Base-by-base conservation (phyloP, 1,140 invertebrate genomes). In the Diachasmimorpha longicaudata region DNA sequence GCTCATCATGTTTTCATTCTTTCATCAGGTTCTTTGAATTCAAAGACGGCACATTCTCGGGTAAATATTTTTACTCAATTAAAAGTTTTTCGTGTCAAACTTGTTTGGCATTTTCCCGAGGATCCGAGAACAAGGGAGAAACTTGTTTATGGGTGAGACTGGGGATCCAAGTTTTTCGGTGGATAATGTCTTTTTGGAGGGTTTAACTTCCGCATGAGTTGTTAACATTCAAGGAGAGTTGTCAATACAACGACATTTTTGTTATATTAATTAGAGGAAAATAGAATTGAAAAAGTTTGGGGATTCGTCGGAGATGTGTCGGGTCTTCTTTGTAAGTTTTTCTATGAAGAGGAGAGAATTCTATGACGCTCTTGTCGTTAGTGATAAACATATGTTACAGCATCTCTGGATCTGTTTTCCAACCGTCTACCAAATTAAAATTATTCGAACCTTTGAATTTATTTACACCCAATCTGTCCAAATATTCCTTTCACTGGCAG, bases 51-150 rank as follows among this genome's bases (percentile, higher is more conserved):
- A 72, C 46, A 72, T 72, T 55, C 48, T 37, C 1, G 31, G n/a
- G 66, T 68, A 68, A 68, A 68, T 68, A 68, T 68, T 68, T 68
- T 37, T 68, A 68, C n/a, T 68, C 66, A 68, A 68, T 68, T 68
- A 36, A 68, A 68, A 68, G 13, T 68, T 68, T 68, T 68, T 16
- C 11, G 36, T 37, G 25, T 36, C 36, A 39, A 68, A 37, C 31
- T 19, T 11, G 5, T 5, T 25, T 13, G 8, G 23, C 25, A 9
- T 39, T 39, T 63, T 63, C 58, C 21, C n/a, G 19, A 1, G 9
- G 14, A n/a, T n/a, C 13, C 13, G 6, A 63, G 58, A 63, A 52
- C 21, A 23, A 25, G 58, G 23, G 9, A 19, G 5, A 63, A 63
- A 63, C 58, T 63, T 25, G 23, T 63, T 63, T 63, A 8, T 10